Conservation (phyloP, 2,888 invertebrate species). For the Trichogramma evanescens region DNA sequence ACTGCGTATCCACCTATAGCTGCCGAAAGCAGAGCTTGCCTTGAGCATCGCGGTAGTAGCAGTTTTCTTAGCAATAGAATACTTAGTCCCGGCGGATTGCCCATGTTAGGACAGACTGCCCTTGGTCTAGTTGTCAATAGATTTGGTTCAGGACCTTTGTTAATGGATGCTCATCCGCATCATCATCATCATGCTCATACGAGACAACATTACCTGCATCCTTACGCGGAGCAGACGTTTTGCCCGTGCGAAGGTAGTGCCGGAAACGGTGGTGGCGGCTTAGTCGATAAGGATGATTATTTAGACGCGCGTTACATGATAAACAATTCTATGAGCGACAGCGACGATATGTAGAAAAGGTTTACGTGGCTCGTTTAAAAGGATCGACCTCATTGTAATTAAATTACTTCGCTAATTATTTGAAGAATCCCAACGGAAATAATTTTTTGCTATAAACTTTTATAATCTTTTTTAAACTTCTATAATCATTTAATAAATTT, state of each 20-base stretch:
- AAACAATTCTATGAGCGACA: slow-evolving; percentile 36
- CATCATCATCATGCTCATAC: not conserved
- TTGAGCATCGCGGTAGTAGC: not conserved
- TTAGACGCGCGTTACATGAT: slow-evolving; percentile 37
- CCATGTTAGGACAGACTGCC: slow-evolving; percentile 41
- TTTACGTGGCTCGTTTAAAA: not conserved
- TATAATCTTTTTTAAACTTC: too few species aligned
- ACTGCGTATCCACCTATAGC: too few species aligned
- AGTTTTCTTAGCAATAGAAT: slow-evolving; percentile 26
- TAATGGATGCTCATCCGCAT: slow-evolving; percentile 14
- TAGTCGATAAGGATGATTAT: slow-evolving; percentile 30
- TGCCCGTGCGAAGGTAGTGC: slow-evolving; percentile 30
- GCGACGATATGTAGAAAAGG: slow-evolving; percentile 31
- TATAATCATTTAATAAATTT: too few species aligned
- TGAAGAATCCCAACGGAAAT: too few species aligned
- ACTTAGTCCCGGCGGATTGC: slow-evolving; percentile 37
- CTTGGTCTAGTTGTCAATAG: slow-evolving; percentile 42
- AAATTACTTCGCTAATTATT: not conserved
- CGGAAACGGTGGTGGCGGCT: slow-evolving; percentile 5
- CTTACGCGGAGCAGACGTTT: slow-evolving; percentile 22
- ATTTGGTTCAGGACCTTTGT: slow-evolving; percentile 36
- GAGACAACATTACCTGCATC: not conserved
- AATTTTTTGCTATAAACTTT: too few species aligned
- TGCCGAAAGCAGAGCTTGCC: slow-evolving; percentile 7
- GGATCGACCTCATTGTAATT: not conserved